Evolutionary conservation across 2,888 invertebrate species (phyloP), one percentile per base, ranked within the genome.

Genomic region (Eupithecia abbreviata): DNA sequence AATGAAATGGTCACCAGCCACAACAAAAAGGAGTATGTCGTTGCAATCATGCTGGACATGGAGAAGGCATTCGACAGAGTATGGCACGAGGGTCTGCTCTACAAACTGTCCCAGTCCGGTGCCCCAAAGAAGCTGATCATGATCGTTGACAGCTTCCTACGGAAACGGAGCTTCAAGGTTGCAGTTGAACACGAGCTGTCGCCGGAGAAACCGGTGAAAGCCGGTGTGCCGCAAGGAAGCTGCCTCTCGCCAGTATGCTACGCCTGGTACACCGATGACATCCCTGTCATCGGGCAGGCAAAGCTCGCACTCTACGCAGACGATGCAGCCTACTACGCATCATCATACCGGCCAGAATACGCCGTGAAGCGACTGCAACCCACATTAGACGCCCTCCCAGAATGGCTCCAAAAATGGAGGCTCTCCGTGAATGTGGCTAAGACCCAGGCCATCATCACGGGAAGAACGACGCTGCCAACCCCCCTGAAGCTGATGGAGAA

Each of bases 221-320:
- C 58, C 58, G 58, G 58, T 4, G 80, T 71, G 30, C 30, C 30
- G 30, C 30, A 30, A 30, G 30, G 30, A 30, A 30, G 30, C 30
- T 30, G 30, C 30, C 71, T 80, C 2, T 82, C 82, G 0, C 83
- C 83, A 3, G 66, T 42, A 3, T 80, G 80, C 42, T 84, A 80
- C 78, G 74, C 78, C 15, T 43, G 18, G 18, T 82, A 78, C 74
- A 81, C 81, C 9, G 73, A 81, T 30, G 80, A 82, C 71, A 80
- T 82, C 73, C 82, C 81, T 0, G 75, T 71, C 10, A 49, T 72
- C 2, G 71, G 65, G 4, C 75, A 75, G 18, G 74, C 51, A 30
- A 67, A 66, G 66, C 74, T 81, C 2, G 79, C 81, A 2, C 78
- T 86, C 78, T 81, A 83, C 84, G 83, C 85, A 67, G 66, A 66